Percentiles rank a stretch among this genome's conserved stretches.
phyloP scores from a whole-genome alignment of 23 tunicate genomes.

The Styela clava region DNA sequence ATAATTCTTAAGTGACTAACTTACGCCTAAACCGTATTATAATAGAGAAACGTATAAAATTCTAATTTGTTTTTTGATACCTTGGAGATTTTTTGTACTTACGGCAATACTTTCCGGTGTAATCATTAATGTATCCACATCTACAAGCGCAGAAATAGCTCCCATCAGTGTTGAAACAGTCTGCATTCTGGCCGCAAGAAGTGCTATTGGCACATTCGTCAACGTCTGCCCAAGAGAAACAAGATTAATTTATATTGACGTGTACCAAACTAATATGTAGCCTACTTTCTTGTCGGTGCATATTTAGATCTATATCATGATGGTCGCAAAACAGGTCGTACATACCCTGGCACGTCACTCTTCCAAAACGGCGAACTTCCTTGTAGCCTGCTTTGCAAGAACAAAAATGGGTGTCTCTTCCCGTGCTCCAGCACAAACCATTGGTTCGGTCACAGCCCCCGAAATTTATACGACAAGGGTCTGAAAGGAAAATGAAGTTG shows the following conservation, averaged over 20 bases:
- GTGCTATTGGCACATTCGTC: not conserved
- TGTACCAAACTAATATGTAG: not conserved
- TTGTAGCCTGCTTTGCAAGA: not conserved
- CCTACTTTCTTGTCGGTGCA: not conserved
- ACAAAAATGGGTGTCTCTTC: not conserved
- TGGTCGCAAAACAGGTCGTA: no score
- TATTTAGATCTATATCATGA: no score
- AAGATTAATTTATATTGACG: not conserved
- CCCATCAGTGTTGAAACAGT: not conserved
- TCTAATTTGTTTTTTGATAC: no score
- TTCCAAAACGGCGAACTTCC: no score
- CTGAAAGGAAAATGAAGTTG: not conserved
- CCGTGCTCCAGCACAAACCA: constrained; percentile 8
- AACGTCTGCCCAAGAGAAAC: not conserved
- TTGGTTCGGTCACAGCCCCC: not conserved
- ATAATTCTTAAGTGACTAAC: no score
- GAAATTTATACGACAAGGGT: not conserved
- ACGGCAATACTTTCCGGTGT: not conserved
- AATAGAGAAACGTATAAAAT: no score
- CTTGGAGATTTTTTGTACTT: no score
- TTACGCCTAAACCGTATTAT: no score
- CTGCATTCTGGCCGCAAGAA: not conserved
- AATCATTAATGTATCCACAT: not conserved
- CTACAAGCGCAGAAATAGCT: not conserved
- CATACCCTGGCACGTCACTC: not conserved